Conservation (phyloP, 2,797 vertebrate genomes). For the Pantherophis alleghaniensis region DNA sequence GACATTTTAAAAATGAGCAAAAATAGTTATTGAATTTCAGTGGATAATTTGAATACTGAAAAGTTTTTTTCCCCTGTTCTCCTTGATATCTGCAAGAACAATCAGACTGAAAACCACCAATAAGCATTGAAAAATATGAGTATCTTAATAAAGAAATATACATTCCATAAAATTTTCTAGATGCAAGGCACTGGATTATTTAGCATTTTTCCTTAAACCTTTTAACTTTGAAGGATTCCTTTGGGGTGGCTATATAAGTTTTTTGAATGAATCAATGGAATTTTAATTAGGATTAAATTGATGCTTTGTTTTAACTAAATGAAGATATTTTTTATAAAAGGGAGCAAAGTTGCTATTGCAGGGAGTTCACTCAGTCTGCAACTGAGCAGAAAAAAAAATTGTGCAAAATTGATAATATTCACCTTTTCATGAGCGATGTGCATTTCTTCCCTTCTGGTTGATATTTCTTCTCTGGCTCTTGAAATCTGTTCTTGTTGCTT, state of each 20-base stretch:
- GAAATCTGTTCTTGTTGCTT: conserved; percentile 72
- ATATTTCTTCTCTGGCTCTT: conserved; percentile 71
- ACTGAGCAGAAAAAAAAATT: background rate
- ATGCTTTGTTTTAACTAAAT: background rate
- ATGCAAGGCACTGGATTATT: background rate
- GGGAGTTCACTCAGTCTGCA: conserved; percentile 3
- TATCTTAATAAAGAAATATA: background rate
- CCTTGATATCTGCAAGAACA: background rate
- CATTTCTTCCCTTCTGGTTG: conserved; percentile 67
- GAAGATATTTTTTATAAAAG: background rate
- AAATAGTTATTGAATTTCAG: background rate
- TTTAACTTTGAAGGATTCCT: background rate
- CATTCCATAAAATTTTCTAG: background rate
- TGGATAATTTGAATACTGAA: background rate
- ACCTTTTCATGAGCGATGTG: conserved; percentile 72
- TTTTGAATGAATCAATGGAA: background rate
- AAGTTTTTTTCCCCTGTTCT: background rate
- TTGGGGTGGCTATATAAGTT: background rate
- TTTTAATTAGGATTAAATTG: background rate
- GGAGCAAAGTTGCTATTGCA: background rate
- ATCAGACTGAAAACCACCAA: background rate
- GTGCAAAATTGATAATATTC: conserved; percentile 22
- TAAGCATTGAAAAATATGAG: conserved; percentile 5
- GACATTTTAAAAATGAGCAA: background rate
- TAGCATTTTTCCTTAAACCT: background rate